Percentiles rank a stretch among this genome's conserved stretches.
Conservation (phyloP, 2,113 vertebrate species). For the Trogon melanurus region DNA sequence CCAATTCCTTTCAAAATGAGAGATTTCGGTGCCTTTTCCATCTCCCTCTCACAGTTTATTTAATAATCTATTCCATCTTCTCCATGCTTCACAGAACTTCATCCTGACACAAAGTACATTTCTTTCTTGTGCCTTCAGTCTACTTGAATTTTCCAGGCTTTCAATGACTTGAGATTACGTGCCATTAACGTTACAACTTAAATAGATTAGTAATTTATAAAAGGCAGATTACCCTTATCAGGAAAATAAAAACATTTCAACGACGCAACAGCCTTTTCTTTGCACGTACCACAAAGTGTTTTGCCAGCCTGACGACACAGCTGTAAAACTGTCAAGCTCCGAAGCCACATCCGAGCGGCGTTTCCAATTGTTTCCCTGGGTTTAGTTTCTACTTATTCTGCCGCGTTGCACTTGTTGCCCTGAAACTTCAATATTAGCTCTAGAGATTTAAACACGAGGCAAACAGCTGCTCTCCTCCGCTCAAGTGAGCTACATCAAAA, state of each 20-base stretch:
- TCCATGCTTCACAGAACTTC: constrained; percentile 61
- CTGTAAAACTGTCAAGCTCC: constrained; percentile 10
- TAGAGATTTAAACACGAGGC: constrained; percentile 66
- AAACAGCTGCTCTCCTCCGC: constrained; percentile 56
- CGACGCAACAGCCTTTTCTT: neutral
- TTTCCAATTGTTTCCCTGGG: constrained; percentile 29
- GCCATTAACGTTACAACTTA: constrained; percentile 58
- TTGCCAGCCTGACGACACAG: neutral
- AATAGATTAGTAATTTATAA: constrained; percentile 57
- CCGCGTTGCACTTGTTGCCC: constrained; percentile 49
- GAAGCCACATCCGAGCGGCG: neutral
- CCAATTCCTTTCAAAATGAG: constrained; percentile 76
- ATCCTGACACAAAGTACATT: constrained; percentile 69
- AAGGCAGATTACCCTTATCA: constrained; percentile 38
- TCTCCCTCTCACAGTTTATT: constrained; percentile 61
- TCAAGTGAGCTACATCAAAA: constrained; percentile 27
- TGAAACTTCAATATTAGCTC: constrained; percentile 64
- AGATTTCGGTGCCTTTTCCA: constrained; percentile 68
- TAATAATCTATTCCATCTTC: constrained; percentile 73
- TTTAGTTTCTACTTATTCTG: constrained; percentile 42
- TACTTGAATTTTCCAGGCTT: constrained; percentile 66
- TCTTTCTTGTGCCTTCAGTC: constrained; percentile 63
- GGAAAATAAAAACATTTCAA: constrained; percentile 2
- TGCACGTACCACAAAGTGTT: neutral
- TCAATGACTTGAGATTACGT: constrained; percentile 45